These are phyloP conservation scores for Turritopsis rubra DNA, from an alignment of 30 jellyfish, hydroid and myxozoan species.

Conservation along the genomic window DNA sequence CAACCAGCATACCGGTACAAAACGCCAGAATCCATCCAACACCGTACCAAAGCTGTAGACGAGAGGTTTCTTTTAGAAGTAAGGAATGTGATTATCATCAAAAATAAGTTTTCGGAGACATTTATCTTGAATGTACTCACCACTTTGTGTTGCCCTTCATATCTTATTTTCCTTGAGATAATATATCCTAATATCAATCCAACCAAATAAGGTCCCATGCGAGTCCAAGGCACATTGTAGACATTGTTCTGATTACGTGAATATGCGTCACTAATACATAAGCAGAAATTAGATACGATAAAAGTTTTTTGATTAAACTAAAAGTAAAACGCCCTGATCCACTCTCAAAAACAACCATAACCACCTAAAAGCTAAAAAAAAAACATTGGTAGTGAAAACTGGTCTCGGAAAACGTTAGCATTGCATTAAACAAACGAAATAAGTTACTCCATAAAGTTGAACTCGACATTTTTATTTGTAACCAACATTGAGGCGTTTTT, in stretches of 20 bases:
- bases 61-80: no score
- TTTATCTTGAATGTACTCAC: no score
- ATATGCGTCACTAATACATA: background rate
- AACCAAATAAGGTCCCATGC: constrained; percentile 34
- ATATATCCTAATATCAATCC: constrained; percentile 41
- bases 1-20: constrained; percentile 24
- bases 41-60: constrained; percentile 1
- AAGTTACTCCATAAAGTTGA: background rate
- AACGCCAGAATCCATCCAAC: constrained; percentile 33
- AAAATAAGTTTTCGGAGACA: no score
- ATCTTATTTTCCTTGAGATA: background rate
- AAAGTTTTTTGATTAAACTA: no score
- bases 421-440: background rate
- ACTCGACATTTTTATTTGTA: background rate
- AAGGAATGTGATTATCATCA: no score
- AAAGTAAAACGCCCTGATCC: no score
- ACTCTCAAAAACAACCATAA: no score
- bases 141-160: background rate
- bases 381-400: no score
- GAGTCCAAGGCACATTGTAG: constrained; percentile 29
- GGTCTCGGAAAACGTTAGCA: no score
- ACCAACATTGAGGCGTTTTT: constrained; percentile 9
- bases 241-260: background rate
- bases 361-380: no score
- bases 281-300: no score